Evolutionary conservation across 2,888 invertebrate genomes (phyloP), one percentile per base, ranked within the genome.

Genomic region (Lycophotia porphyrea): DNA sequence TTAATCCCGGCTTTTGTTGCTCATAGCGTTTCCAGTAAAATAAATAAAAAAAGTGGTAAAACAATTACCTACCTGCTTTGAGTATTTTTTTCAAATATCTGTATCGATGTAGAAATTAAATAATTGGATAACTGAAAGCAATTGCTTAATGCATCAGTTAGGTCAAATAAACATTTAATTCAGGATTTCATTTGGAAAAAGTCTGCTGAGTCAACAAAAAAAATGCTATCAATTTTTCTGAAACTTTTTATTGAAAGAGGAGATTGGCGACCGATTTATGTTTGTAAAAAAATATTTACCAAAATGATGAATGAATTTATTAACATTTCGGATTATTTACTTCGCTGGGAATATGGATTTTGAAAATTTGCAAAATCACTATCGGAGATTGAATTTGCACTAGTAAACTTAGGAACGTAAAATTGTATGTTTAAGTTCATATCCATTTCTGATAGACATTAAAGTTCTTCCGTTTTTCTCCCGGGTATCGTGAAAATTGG

Each of bases 311-410:
- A 18, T 1, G 24, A 72, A 63, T 80, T 58, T 71, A 42, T 52
- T 36, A n/a, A 27, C 8, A 13, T 44, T 63, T 42, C 9, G 9
- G 27, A 68, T 42, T 60, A 39, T 42, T 21, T 47, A 24, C 36
- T 44, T 15, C 13, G n/a, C 60, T 34, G 42, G 7, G 31, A 65
- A 47, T 66, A 66, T 69, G 42, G 8, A 71, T 76, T 85, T 61
- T 18, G 47, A 85, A 70, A 64, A 60, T 65, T 31, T 42, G 64
- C 21, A 31, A 52, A 60, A 60, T 60, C 18, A 60, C 44, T 81
- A 75, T 71, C 34, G 11, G 21, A 71, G 49, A 81, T 81, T 81
- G 47, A 68, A 60, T 81, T 81, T 76, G 3, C 34, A 31, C 34
- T 60, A 36, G 9, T 65, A 58, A 63, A 63, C n/a, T 31, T 39